These are phyloP conservation scores for Iphiclides podalirius DNA, from an alignment of 2,888 invertebrate genomes.

Conservation along the genomic window DNA sequence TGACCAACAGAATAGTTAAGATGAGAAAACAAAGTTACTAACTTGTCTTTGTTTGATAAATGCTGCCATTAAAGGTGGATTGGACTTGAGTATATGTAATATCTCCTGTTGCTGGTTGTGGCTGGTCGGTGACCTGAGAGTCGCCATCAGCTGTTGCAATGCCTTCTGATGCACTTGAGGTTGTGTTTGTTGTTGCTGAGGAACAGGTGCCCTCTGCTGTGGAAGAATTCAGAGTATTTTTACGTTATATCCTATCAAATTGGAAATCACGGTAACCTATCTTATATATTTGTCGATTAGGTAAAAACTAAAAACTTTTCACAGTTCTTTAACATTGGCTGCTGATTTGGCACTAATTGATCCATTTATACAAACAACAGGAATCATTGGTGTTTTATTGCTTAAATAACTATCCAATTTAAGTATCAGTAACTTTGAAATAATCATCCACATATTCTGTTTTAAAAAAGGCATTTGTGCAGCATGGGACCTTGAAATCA, in stretches of 20 bases:
- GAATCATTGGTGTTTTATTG: too few relatives aligned
- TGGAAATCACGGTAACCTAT: too few relatives aligned
- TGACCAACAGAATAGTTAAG: too few relatives aligned
- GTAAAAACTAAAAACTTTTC: too few relatives aligned
- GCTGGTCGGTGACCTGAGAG: conserved; percentile 92
- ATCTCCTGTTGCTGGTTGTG: conserved; percentile 96
- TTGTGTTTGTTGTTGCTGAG: conserved; percentile 65
- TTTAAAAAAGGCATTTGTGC: too few relatives aligned
- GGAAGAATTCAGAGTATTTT: not conserved
- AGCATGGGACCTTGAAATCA: too few relatives aligned
- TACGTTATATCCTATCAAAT: not conserved
- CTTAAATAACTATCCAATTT: not conserved
- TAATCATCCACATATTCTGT: too few relatives aligned
- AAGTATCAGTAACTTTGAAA: too few relatives aligned
- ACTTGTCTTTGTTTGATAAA: conserved; percentile 93
- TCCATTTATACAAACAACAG: too few relatives aligned
- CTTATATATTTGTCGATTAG: too few relatives aligned
- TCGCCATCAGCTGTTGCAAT: conserved; percentile 92
- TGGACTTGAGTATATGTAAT: conserved; percentile 93
- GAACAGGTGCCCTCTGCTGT: conserved; percentile 49
- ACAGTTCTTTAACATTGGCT: too few relatives aligned
- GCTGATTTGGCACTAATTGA: too few relatives aligned
- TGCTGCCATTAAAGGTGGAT: conserved; percentile 97
- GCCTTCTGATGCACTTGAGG: conserved; percentile 81
- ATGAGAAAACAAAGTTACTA: not conserved